phyloP scores from a whole-genome alignment of 1,140 invertebrate genomes.

The Drosophila orena region DNA sequence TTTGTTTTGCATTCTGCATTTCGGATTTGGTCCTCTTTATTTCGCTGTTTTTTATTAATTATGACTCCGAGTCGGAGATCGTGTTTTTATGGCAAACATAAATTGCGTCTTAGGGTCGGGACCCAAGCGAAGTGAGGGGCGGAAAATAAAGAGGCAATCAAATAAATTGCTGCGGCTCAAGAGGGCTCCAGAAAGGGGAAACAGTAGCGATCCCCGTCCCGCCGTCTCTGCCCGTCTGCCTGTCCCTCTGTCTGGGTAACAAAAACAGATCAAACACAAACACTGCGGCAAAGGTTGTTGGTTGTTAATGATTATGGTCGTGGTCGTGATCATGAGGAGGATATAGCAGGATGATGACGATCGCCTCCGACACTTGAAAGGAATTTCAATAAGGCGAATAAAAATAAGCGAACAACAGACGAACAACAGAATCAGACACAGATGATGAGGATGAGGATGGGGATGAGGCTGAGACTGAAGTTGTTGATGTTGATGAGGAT shows the following conservation, averaged over 20 bases:
- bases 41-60: constrained; percentile 67
- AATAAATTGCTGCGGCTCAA: constrained; percentile 70
- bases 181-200: constrained; percentile 40
- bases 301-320: constrained; percentile 43
- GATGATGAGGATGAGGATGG: constrained; percentile 16
- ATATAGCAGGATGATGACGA: constrained; percentile 41
- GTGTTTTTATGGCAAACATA: constrained; percentile 78
- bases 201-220: constrained; percentile 47
- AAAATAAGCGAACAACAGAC: constrained; percentile 13
- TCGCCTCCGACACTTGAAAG: constrained; percentile 56
- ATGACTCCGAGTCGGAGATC: constrained; percentile 59
- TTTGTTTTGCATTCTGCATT: constrained; percentile 42
- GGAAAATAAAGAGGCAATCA: constrained; percentile 74
- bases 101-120: constrained; percentile 74
- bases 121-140: constrained; percentile 10
- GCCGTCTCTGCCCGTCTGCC: neutral
- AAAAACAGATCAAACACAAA: constrained; percentile 44
- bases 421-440: constrained; percentile 40
- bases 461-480: constrained; percentile 2
- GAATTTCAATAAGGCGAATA: constrained; percentile 69
- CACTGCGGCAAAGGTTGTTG: constrained; percentile 33
- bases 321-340: constrained; percentile 18
- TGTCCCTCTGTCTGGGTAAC: constrained; percentile 17
- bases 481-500: constrained; percentile 31
- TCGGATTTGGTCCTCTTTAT: constrained; percentile 23